A percentile compares a stretch with the other conserved stretches of the same genome.
phyloP scores from a whole-genome alignment of 2,797 vertebrate genomes.

The Phrynocephalus guinanensis region DNA sequence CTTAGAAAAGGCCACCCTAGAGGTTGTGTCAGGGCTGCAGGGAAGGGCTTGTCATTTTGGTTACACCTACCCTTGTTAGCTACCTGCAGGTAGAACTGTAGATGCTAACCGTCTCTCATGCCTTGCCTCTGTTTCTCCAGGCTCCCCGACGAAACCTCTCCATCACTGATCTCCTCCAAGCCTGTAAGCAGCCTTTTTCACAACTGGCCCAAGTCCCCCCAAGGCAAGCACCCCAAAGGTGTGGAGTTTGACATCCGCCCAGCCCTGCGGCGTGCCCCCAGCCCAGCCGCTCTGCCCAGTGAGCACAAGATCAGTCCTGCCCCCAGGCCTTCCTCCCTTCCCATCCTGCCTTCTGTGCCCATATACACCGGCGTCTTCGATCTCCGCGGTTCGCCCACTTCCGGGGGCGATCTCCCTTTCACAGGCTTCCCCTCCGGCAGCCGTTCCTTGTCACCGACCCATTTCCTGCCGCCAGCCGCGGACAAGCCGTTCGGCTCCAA shows the following conservation, averaged over 20 bases:
- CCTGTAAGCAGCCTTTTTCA: conserved; percentile 78
- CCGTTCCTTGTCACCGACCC: conserved; percentile 90
- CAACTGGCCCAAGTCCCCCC: conserved; percentile 81
- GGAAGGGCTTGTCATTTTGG: not conserved
- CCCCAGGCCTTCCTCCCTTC: conserved; percentile 87
- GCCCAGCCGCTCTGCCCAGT: conserved; percentile 87
- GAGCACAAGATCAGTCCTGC: conserved; percentile 87
- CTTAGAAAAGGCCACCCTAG: not conserved
- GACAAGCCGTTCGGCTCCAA: conserved; percentile 95
- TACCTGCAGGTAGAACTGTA: not conserved
- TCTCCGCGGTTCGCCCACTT: conserved; percentile 85
- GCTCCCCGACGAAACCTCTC: conserved; percentile 70
- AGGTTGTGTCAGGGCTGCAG: not conserved
- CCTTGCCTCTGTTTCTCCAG: conserved; percentile 50
- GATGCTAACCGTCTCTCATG: conserved; percentile 13
- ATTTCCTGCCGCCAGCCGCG: conserved; percentile 85
- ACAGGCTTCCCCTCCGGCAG: conserved; percentile 78
- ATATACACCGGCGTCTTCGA: conserved; percentile 89
- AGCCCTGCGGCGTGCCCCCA: conserved; percentile 84
- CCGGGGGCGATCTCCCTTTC: conserved; percentile 83
- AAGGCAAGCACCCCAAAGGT: conserved; percentile 82
- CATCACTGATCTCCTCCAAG: conserved; percentile 79
- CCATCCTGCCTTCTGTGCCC: conserved; percentile 78
- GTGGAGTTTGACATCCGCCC: conserved; percentile 79
- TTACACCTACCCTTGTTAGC: no score